Evolutionary conservation across 37 sponge, comb jelly and placozoan genomes (phyloP).

Genomic region (Spongilla lacustris): DNA sequence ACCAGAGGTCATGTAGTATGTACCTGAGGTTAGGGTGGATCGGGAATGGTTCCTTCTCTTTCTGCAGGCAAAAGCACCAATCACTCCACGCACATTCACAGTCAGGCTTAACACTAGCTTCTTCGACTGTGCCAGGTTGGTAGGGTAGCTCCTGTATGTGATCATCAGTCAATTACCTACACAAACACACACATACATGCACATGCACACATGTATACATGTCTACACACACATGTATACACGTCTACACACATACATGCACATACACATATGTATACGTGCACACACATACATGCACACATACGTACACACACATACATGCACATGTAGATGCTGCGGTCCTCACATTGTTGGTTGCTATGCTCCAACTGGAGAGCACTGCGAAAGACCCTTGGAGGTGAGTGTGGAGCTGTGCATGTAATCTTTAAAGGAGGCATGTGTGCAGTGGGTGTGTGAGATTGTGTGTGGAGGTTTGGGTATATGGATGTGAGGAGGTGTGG

Average conservation of each 20-base stretch:
- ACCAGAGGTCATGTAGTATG: too few relatives aligned
- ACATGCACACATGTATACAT: not conserved
- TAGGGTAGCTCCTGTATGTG: not conserved
- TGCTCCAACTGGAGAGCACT: constrained; percentile 90
- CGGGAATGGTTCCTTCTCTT: not conserved
- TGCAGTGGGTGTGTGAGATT: not conserved
- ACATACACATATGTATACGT: not conserved
- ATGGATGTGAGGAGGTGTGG: too few relatives aligned
- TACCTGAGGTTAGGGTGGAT: too few relatives aligned
- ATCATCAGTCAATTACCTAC: not conserved
- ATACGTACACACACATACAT: not conserved
- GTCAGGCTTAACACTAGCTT: constrained; percentile 58
- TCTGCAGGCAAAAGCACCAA: constrained; percentile 55
- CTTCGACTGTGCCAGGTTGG: constrained; percentile 80
- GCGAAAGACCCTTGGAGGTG: constrained; percentile 89
- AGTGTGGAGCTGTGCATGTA: not conserved
- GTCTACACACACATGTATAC: not conserved
- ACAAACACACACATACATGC: not conserved
- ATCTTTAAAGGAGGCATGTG: not conserved
- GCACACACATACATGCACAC: not conserved
- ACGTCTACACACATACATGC: not conserved
- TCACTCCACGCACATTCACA: constrained; percentile 65
- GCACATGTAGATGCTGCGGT: constrained; percentile 72
- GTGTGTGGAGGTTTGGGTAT: constrained; percentile 35
- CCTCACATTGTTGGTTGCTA: constrained; percentile 85